Evolutionary conservation across 2,797 vertebrate genomes (phyloP).

Genomic region (Syndactyla subalaris): DNA sequence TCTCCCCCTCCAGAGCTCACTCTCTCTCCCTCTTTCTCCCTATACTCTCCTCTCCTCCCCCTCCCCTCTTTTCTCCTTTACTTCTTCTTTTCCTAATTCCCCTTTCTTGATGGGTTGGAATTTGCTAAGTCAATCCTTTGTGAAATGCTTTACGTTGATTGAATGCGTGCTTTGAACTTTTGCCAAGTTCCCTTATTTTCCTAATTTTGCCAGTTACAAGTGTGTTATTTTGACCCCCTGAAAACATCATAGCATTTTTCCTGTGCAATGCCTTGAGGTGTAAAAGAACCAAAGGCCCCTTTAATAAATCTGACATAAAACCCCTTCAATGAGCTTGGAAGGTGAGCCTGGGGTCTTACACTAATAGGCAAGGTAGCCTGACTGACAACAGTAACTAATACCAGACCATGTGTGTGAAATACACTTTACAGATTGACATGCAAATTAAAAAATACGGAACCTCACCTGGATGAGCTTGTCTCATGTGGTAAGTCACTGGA

Average conservation of each 20-base stretch:
- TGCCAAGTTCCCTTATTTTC: neutral
- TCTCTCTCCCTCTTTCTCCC: too few species aligned
- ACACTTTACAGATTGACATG: rapidly evolving
- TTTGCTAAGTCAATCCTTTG: neutral
- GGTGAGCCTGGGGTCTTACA: neutral
- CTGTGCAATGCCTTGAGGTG: neutral
- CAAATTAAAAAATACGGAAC: neutral
- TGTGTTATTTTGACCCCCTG: neutral
- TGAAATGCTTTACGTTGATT: neutral
- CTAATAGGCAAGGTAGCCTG: neutral
- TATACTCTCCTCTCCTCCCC: neutral
- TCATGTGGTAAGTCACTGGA: constrained; percentile 98
- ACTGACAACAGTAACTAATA: neutral
- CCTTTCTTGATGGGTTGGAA: neutral
- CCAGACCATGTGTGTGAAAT: rapidly evolving
- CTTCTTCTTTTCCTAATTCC: neutral
- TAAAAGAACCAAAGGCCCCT: neutral
- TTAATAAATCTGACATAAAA: neutral
- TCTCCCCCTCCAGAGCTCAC: neutral
- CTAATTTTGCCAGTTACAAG: neutral
- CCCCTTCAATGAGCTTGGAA: neutral
- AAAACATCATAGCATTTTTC: neutral
- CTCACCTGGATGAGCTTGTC: constrained; percentile 96
- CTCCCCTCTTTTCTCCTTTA: neutral
- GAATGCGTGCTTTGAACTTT: neutral